phyloP scores from a whole-genome alignment of 2,888 invertebrate genomes.

The Sympetrum striolatum region DNA sequence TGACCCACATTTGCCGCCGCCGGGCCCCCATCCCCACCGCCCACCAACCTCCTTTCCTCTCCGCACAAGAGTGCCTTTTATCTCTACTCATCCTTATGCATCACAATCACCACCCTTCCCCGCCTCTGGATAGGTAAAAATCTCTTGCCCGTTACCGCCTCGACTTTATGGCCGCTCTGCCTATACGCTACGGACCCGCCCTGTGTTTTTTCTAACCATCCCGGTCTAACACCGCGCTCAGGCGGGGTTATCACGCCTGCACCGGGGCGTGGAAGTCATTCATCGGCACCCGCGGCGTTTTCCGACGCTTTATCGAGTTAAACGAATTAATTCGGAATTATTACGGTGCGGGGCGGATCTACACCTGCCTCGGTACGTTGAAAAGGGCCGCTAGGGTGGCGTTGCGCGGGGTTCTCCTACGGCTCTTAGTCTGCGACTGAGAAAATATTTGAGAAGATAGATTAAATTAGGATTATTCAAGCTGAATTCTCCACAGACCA shows the following conservation, averaged over 20 bases:
- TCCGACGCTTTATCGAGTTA: too few species aligned
- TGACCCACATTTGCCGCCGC: slow-evolving; percentile 20
- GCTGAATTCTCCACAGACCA: too few species aligned
- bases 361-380: too few species aligned
- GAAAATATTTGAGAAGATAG: too few species aligned
- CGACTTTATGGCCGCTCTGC: slow-evolving; percentile 49
- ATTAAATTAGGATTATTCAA: too few species aligned
- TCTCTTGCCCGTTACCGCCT: slow-evolving; percentile 51
- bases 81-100: slow-evolving; percentile 23
- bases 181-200: too few species aligned
- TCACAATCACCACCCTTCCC: neutral
- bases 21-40: neutral
- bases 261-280: neutral
- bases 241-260: neutral
- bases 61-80: slow-evolving; percentile 9
- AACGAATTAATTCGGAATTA: too few species aligned
- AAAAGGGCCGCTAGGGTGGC: too few species aligned
- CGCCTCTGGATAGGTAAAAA: neutral
- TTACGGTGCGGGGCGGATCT: too few species aligned
- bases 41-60: neutral
- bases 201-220: too few species aligned
- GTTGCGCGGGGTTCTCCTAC: too few species aligned
- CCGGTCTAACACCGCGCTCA: neutral
- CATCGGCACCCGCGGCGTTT: neutral
- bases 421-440: too few species aligned